Evolutionary conservation across 2,113 vertebrate species (phyloP).

Genomic region (Tyto alba): DNA sequence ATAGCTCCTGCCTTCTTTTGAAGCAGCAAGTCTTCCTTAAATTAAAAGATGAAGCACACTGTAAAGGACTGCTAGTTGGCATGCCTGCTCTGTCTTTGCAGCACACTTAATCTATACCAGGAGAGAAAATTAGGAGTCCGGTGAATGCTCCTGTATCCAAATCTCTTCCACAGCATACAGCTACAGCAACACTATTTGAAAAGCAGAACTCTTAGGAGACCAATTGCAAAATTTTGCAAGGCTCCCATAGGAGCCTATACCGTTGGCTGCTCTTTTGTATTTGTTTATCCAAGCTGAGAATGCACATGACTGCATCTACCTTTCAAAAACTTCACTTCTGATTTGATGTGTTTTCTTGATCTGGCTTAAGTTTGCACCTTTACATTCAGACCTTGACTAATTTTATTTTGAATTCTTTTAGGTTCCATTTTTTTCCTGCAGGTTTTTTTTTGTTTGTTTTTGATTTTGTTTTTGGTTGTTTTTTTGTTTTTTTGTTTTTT

Average conservation of each 20-base stretch:
- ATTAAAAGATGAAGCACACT: background rate
- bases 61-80: background rate
- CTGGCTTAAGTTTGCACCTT: background rate
- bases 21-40: background rate
- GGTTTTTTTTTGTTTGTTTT: no score
- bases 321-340: background rate
- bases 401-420: background rate
- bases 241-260: background rate
- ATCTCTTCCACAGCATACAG: background rate
- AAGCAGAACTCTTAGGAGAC: background rate
- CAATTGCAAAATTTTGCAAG: background rate
- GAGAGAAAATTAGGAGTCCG: background rate
- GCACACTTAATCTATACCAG: constrained; percentile 30
- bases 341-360: background rate
- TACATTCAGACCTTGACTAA: background rate
- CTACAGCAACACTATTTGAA: background rate
- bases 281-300: background rate
- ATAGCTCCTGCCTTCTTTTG: background rate
- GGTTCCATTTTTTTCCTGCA: background rate
- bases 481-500: no score
- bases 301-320: background rate
- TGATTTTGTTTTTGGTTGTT: no score
- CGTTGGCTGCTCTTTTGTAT: background rate
- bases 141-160: background rate
- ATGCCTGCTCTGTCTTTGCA: background rate